A percentile compares a stretch with the other conserved stretches of the same genome.
These are phyloP conservation scores for Stenodera caucasica DNA, from an alignment of 2,888 invertebrate species.

Conservation along the genomic window DNA sequence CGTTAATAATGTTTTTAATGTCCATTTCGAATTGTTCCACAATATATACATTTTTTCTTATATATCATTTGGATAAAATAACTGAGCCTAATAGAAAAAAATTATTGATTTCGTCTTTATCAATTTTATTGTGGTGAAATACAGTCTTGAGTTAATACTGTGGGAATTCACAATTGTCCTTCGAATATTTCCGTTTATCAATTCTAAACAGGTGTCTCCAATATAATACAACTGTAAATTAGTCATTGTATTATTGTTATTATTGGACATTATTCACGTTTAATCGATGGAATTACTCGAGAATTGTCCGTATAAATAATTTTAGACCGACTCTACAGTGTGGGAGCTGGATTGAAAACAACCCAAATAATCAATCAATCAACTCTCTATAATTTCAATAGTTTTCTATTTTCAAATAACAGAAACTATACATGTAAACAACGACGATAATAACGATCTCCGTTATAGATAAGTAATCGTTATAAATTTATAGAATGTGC, in stretches of 20 bases:
- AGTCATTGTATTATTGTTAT: background rate
- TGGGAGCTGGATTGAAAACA: too few species aligned
- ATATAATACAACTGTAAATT: background rate
- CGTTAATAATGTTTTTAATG: slow-evolving; percentile 49
- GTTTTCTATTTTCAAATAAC: too few species aligned
- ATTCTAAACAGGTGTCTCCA: background rate
- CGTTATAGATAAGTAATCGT: slow-evolving; percentile 8
- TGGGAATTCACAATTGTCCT: background rate
- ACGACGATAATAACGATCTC: slow-evolving; percentile 23
- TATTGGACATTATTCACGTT: background rate
- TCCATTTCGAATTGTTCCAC: slow-evolving; percentile 41
- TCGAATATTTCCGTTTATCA: background rate
- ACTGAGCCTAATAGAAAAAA: slow-evolving; percentile 6
- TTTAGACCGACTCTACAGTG: background rate
- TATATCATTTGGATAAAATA: slow-evolving; percentile 19
- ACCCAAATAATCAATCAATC: too few species aligned
- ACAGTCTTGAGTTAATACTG: background rate
- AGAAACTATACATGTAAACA: slow-evolving; percentile 25
- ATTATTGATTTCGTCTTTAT: background rate
- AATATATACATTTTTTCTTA: slow-evolving; percentile 15
- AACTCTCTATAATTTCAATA: too few species aligned
- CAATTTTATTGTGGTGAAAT: background rate
- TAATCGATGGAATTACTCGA: background rate
- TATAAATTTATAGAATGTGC: background rate
- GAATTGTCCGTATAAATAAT: background rate